Percentiles rank a stretch among this genome's conserved stretches.
Conservation (phyloP, 2,888 invertebrate species). For the Pheosia gnoma region DNA sequence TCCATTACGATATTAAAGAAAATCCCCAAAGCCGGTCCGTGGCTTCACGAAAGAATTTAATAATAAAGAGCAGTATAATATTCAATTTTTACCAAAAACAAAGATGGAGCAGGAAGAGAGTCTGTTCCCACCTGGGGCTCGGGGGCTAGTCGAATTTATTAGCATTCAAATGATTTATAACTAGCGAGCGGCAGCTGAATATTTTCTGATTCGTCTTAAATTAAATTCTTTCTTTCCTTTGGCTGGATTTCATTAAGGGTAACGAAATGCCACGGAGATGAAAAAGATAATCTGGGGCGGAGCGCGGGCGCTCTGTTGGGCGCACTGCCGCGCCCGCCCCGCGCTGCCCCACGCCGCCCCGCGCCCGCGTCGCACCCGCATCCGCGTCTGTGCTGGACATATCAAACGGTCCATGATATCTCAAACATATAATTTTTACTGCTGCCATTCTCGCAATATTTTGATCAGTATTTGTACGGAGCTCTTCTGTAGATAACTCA, state of each 20-base stretch:
- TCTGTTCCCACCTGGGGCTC: conserved; percentile 77
- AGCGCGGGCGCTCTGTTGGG: conserved; percentile 27
- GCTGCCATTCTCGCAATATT: too few species aligned
- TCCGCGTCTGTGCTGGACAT: conserved; percentile 15
- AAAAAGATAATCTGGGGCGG: conserved; percentile 72
- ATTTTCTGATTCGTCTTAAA: conserved; percentile 83
- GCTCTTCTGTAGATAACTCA: too few species aligned
- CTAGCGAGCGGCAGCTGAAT: conserved; percentile 82
- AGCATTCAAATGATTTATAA: conserved; percentile 85
- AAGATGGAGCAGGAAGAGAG: conserved; percentile 77
- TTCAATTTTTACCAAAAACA: conserved; percentile 76
- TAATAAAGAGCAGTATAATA: conserved; percentile 79
- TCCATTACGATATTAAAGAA: conserved; percentile 77
- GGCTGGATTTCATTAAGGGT: conserved; percentile 81
- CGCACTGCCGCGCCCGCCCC: conserved; percentile 13
- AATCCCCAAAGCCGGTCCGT: conserved; percentile 71
- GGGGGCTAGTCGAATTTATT: conserved; percentile 81
- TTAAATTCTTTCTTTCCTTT: conserved; percentile 83
- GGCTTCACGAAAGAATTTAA: conserved; percentile 80
- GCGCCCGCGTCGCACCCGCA: conserved; percentile 21
- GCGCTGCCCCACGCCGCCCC: conserved; percentile 9
- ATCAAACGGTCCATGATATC: conserved; percentile 4
- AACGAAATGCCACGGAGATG: conserved; percentile 76
- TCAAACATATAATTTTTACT: conserved; percentile 6
- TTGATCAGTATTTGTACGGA: too few species aligned